Base-by-base conservation (phyloP, 2,113 vertebrate genomes). In the Gallinago jamesoni region DNA sequence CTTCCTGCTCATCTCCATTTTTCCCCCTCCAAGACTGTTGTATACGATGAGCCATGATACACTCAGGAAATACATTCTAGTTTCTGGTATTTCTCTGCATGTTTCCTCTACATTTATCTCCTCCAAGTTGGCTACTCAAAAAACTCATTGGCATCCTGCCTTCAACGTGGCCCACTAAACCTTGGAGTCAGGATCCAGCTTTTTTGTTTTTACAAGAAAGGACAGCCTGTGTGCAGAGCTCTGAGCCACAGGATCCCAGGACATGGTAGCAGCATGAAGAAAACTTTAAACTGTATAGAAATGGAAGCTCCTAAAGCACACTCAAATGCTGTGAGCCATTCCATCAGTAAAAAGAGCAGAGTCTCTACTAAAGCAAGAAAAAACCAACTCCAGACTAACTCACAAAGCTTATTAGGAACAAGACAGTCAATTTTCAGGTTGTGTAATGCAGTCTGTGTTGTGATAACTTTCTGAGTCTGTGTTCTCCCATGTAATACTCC, bases 121-220 rank as follows among this genome's bases (percentile, higher is more conserved):
- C 91, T 94, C 66, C 77, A 87, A 67, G 62, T 63, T 2, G 0
- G 81, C 84, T 91, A 50, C 77, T 93, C 95, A 80, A 56, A 89
- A 93, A 95, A 63, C 25, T 73, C 50, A 19, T 13, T 94, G 76
- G 91, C 87, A 78, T 82, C 85, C 50, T 53, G 69, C 64, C 86
- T 37, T 57, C 80, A 50, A 6, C 45, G 92, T 96, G 92, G 94
- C 74, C 73, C 25, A 48, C 52, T 84, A 45, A 72, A 92, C 39
- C 5, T n/a, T 84, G 68, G 47, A 95, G 59, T 78, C 55, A 48
- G 24, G 20, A 35, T 84, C 35, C 37, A 84, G 87, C 24, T 59
- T 45, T 75, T 84, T 92, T 93, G n/a, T 57, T 94, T 89, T 80
- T 63, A 45, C 63, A 83, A 23, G n/a, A 55, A 85, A 94, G 75